Evolutionary conservation across 2,797 vertebrate species (phyloP), one percentile per base, ranked within the genome.

Genomic region (Xiphorhynchus erythropygius): DNA sequence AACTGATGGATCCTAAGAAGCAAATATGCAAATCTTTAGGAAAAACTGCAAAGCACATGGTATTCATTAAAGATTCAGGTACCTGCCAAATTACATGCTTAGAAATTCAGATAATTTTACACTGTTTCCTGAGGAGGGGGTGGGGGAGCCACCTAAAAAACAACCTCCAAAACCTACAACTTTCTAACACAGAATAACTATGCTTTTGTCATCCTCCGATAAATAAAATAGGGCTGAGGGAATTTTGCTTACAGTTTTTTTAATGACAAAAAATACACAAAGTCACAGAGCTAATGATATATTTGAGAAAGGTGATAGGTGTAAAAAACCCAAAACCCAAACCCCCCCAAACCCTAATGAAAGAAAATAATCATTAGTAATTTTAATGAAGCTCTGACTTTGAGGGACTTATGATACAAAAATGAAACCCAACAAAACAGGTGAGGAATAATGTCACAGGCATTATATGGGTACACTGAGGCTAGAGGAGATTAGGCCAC

Each of bases 101-200:
- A 93, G 69, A 88, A 53, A 90, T 71, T 89, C 53, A 92, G 70
- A 25, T 30, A 33, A 59, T 91, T 96, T 80, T 87, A 73, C 14
- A 81, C 23, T 67, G 57, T 39, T 89, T 62, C n/a, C 67, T 30
- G 14, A 30, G 35, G 19, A 44, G 42, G 42, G 42, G 42, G 42
- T 11, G 18, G 10, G 42, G 42, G 42, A 44, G 19, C 42, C 42
- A 42, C 9, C 10, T 35, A 35, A 79, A 76, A 39, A 56, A 13
- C 18, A 18, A 68, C 62, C 7, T 1, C 9, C 27, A 16, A 84
- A 92, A 33, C 28, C n/a, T 53, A 35, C 64, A 80, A 37, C 50
- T 80, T 93, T 57, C 53, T 78, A 84, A 78, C 6, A 33, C 10
- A 57, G 55, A 69, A 90, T 44, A 73, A 16, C 24, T 21, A 35